These are phyloP conservation scores for Ecliptopera silaceata DNA, from an alignment of 2,888 invertebrate genomes.

Conservation along the genomic window DNA sequence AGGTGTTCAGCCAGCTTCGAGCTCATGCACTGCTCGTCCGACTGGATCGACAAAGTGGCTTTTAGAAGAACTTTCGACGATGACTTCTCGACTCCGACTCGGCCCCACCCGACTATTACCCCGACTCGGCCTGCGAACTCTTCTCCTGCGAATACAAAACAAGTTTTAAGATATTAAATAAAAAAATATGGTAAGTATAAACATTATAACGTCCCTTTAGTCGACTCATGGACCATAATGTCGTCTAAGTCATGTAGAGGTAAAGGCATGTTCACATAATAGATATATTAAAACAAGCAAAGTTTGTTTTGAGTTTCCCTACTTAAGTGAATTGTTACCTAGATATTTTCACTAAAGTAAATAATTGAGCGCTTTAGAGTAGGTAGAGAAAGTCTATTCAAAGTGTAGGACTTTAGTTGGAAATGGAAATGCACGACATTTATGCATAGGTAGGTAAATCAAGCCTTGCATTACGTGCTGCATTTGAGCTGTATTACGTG, in stretches of 20 bases:
- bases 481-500: too few species aligned
- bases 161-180: neutral
- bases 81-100: constrained; percentile 65
- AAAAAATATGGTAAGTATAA: neutral
- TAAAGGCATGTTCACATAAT: too few species aligned
- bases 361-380: too few species aligned
- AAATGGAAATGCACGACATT: too few species aligned
- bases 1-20: constrained; percentile 72
- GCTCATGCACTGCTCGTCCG: constrained; percentile 65
- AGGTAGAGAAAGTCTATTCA: too few species aligned
- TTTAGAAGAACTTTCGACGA: constrained; percentile 74
- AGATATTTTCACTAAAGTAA: neutral
- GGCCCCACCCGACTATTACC: constrained; percentile 83
- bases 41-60: constrained; percentile 72
- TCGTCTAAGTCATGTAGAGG: too few species aligned
- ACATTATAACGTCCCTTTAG: too few species aligned
- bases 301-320: neutral
- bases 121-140: constrained; percentile 67
- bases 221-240: too few species aligned
- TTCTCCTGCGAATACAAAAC: constrained; percentile 52
- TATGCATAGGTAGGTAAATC: neutral
- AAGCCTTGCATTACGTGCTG: too few species aligned
- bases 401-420: too few species aligned
- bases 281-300: too few species aligned
- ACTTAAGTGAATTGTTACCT: neutral